These are phyloP conservation scores for Phania funesta DNA, from an alignment of 2,888 invertebrate genomes.

Conservation along the genomic window DNA sequence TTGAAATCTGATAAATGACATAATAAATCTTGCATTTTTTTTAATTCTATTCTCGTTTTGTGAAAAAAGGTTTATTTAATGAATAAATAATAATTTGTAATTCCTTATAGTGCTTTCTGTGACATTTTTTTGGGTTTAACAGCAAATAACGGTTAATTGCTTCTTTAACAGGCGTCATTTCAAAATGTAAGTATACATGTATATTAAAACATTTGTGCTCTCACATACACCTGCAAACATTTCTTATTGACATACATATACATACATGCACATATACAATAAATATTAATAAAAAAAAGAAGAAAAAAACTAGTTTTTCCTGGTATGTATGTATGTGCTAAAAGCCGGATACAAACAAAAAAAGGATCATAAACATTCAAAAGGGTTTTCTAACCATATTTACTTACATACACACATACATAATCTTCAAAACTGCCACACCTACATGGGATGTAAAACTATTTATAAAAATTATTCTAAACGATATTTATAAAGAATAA, in stretches of 20 bases:
- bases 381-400: background rate
- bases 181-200: slow-evolving; percentile 56
- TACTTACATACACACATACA: background rate
- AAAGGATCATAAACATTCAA: background rate
- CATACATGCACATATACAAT: background rate
- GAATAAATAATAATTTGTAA: background rate
- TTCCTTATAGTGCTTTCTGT: slow-evolving; percentile 62
- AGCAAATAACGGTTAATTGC: slow-evolving; percentile 58
- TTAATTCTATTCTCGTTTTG: background rate
- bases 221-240: background rate
- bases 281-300: background rate
- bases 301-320: background rate
- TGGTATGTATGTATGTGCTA: background rate
- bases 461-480: background rate
- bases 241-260: background rate
- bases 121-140: slow-evolving; percentile 56
- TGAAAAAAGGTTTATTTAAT: background rate
- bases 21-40: slow-evolving; percentile 34
- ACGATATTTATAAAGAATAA: background rate
- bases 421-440: background rate
- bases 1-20: background rate
- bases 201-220: background rate
- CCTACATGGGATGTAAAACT: background rate
- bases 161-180: slow-evolving; percentile 55
- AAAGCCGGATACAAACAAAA: slow-evolving; percentile 9